Evolutionary conservation across 2,888 invertebrate genomes (phyloP).

Genomic region (Serripes groenlandicus): DNA sequence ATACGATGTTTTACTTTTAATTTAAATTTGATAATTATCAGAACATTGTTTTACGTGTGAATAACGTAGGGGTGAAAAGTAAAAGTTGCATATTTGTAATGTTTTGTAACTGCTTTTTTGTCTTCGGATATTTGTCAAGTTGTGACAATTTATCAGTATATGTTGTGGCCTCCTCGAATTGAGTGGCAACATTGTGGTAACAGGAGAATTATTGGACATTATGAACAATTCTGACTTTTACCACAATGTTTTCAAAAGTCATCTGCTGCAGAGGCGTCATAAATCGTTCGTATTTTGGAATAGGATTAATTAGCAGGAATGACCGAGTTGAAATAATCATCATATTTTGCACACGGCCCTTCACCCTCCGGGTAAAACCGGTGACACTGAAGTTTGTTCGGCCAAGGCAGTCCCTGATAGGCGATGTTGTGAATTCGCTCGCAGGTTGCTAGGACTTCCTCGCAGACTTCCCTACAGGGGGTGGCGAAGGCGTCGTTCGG

Average conservation of each 20-base stretch:
- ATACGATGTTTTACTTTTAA: no score
- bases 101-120: no score
- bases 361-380: conserved; percentile 66
- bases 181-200: no score
- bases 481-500: conserved; percentile 50
- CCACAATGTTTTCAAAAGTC: not conserved
- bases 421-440: conserved; percentile 53
- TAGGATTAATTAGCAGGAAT: not conserved
- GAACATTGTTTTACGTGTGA: no score
- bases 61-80: no score
- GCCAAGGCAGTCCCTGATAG: conserved; percentile 78
- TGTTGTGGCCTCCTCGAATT: no score
- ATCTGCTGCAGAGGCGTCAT: not conserved
- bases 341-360: conserved; percentile 69
- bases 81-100: no score
- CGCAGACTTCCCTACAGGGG: conserved; percentile 79
- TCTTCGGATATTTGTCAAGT: no score
- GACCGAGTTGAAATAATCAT: conserved; percentile 43
- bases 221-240: no score
- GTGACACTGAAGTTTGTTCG: conserved; percentile 81
- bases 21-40: no score
- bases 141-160: no score
- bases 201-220: no score
- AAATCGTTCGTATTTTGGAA: not conserved
- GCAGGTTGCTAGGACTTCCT: conserved; percentile 70